Percentiles rank a stretch among this genome's conserved stretches.
These are phyloP conservation scores for Loris lydekkerianus DNA, from an alignment of 2,797 vertebrate species.

Conservation along the genomic window DNA sequence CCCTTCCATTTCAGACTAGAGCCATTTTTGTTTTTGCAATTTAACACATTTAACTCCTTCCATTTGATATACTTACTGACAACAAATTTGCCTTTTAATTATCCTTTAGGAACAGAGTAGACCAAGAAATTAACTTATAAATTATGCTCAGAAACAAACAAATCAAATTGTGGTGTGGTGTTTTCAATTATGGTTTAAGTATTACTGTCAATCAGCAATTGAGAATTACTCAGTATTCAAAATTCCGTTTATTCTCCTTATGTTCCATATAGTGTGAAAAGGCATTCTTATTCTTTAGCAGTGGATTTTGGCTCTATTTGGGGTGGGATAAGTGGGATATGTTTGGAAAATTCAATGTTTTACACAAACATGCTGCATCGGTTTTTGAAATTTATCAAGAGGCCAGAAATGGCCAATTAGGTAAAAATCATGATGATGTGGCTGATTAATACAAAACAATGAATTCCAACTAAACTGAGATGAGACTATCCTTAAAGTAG, in stretches of 20 bases:
- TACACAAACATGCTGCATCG: background rate
- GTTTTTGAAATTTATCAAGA: background rate
- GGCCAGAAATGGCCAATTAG: background rate
- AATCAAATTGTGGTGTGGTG: background rate
- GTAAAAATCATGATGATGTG: background rate
- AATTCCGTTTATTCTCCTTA: background rate
- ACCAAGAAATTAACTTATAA: conserved; percentile 12
- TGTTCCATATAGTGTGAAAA: background rate
- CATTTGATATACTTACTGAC: background rate
- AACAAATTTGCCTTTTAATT: conserved; percentile 7
- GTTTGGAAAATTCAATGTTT: background rate
- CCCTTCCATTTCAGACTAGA: background rate
- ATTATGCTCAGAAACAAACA: conserved; percentile 28
- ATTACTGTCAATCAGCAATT: background rate
- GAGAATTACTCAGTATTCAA: background rate
- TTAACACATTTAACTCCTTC: background rate
- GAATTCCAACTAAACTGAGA: background rate
- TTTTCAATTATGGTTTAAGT: conserved; percentile 44
- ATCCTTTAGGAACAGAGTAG: background rate
- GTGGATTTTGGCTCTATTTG: background rate
- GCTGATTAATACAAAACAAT: background rate
- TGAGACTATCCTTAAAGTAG: background rate
- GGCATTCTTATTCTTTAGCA: background rate
- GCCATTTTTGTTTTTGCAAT: background rate
- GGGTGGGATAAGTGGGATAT: background rate